These are phyloP conservation scores for Phaonia tiefii DNA, from an alignment of 2,888 invertebrate species.

Conservation along the genomic window DNA sequence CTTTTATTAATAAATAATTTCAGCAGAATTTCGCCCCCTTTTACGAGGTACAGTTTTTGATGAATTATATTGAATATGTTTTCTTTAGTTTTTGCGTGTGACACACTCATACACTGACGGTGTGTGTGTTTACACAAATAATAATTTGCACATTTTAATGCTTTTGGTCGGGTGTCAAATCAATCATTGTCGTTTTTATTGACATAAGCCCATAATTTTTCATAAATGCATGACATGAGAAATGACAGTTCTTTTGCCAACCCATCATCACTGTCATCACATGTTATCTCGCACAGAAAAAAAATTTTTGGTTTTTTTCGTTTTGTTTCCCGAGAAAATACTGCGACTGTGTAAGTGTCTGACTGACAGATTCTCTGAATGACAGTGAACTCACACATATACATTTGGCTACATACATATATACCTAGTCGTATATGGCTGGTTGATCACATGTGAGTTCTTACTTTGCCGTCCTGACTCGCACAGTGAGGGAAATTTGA, in stretches of 20 bases:
- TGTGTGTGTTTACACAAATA: conserved; percentile 63
- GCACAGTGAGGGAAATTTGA: too few species aligned
- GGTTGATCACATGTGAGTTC: too few species aligned
- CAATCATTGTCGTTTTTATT: conserved; percentile 78
- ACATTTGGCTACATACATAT: too few species aligned
- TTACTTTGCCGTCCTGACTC: too few species aligned
- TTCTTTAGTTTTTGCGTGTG: conserved; percentile 15
- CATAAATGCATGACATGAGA: conserved; percentile 76
- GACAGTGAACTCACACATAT: neutral
- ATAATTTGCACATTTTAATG: conserved; percentile 67
- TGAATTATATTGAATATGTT: conserved; percentile 25
- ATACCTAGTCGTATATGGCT: too few species aligned
- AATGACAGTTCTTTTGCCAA: conserved; percentile 78
- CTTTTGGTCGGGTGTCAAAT: conserved; percentile 76
- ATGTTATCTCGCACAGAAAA: conserved; percentile 54
- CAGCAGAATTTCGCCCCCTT: conserved; percentile 6
- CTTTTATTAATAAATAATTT: conserved; percentile 39
- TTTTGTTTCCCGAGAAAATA: conserved; percentile 18
- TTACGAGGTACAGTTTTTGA: conserved; percentile 4
- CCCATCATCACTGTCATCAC: conserved; percentile 71
- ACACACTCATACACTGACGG: neutral
- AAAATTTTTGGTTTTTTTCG: conserved; percentile 57
- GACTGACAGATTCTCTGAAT: neutral
- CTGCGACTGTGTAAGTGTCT: neutral
- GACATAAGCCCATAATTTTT: conserved; percentile 79